Evolutionary conservation across 2,113 vertebrate species (phyloP).

Genomic region (Pantherophis guttatus): DNA sequence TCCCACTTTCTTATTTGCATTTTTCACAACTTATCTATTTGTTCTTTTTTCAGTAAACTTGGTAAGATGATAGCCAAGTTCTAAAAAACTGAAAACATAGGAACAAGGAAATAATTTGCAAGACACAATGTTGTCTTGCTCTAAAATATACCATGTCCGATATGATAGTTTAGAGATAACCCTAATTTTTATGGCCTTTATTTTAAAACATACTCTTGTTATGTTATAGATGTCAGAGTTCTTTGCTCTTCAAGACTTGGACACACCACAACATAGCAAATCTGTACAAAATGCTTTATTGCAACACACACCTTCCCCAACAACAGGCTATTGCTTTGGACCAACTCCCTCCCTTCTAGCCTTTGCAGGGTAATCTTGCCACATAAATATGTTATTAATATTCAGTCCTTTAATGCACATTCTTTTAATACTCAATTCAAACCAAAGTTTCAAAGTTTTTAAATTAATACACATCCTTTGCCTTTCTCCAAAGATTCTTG

Average conservation of each 20-base stretch:
- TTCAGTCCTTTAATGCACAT: not conserved
- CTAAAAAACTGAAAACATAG: constrained; percentile 56
- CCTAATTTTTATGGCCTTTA: constrained; percentile 23
- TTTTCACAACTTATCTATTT: constrained; percentile 71
- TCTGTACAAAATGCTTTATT: not conserved
- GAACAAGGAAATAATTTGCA: constrained; percentile 49
- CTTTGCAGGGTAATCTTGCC: not conserved
- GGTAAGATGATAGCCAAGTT: constrained; percentile 49
- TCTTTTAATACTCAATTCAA: not conserved
- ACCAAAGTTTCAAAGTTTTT: not conserved
- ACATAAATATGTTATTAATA: not conserved
- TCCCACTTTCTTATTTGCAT: constrained; percentile 60
- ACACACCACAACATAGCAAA: not conserved
- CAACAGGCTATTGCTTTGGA: not conserved
- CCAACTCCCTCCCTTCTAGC: not conserved
- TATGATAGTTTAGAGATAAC: constrained; percentile 20
- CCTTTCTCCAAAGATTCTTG: not conserved
- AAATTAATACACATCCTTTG: not conserved
- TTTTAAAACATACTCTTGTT: not conserved
- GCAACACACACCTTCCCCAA: not conserved
- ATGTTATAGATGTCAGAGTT: not conserved
- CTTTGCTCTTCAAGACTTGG: not conserved
- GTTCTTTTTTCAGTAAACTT: constrained; percentile 44
- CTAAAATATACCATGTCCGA: constrained; percentile 25
- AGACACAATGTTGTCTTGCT: constrained; percentile 34